phyloP scores from a whole-genome alignment of 2,113 vertebrate genomes.

The Tyrannus savana region DNA sequence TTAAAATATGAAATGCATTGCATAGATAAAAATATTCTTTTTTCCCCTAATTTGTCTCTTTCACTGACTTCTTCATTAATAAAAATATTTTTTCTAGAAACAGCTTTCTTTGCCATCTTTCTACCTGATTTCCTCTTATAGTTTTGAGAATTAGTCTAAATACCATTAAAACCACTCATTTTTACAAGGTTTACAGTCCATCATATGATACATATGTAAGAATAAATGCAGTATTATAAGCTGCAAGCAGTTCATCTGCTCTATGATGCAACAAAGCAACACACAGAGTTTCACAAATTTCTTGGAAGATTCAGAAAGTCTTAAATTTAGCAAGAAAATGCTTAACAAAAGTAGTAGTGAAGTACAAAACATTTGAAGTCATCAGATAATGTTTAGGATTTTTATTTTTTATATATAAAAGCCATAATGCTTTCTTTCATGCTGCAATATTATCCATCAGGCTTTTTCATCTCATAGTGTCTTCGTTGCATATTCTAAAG shows the following conservation, averaged over 20 bases:
- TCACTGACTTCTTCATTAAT: neutral
- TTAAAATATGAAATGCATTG: neutral
- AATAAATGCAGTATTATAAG: neutral
- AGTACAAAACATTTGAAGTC: neutral
- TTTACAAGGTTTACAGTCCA: neutral
- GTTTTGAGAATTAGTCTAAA: neutral
- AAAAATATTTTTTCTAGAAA: neutral
- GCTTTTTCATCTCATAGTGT: neutral
- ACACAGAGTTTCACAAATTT: neutral
- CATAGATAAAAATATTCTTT: neutral
- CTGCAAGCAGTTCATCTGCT: neutral
- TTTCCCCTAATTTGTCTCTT: neutral
- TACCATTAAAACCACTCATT: neutral
- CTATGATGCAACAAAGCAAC: neutral
- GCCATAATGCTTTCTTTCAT: neutral
- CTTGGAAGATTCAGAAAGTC: neutral
- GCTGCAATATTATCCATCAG: neutral
- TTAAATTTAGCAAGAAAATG: neutral
- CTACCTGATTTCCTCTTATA: neutral
- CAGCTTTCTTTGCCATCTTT: neutral
- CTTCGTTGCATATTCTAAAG: slow-evolving; percentile 15
- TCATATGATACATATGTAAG: neutral
- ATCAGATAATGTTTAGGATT: neutral
- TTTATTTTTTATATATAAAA: neutral
- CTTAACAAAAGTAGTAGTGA: neutral